A percentile compares a stretch with the other conserved stretches of the same genome.
Conservation (phyloP, 2,888 invertebrate species). For the Hypsopygia costalis region DNA sequence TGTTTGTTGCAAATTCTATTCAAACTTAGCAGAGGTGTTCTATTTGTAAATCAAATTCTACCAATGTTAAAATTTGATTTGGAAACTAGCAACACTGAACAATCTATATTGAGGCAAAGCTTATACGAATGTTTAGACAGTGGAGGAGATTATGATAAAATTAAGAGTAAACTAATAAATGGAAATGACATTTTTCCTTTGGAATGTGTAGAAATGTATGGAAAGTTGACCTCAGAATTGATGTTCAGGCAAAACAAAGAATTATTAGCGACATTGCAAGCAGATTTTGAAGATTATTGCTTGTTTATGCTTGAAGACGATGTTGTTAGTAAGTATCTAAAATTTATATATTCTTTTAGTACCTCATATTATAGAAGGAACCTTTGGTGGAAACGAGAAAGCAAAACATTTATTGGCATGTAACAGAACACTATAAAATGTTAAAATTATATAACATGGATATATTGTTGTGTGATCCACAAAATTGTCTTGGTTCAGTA, state of each 20-base stretch:
- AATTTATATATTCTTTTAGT: constrained; percentile 5
- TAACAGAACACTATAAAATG: too few relatives aligned
- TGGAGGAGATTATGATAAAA: constrained; percentile 37
- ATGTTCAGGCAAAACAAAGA: constrained; percentile 72
- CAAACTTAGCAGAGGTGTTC: constrained; percentile 61
- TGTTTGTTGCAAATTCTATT: constrained; percentile 62
- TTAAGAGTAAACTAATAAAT: constrained; percentile 49
- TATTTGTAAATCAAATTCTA: constrained; percentile 59
- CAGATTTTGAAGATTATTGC: constrained; percentile 60
- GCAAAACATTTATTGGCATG: too few relatives aligned
- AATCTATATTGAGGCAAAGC: constrained; percentile 48
- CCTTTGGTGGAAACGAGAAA: too few relatives aligned
- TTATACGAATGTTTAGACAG: constrained; percentile 30
- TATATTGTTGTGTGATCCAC: too few relatives aligned
- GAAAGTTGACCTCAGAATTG: constrained; percentile 61
- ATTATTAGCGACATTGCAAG: constrained; percentile 51
- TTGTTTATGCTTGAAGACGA: constrained; percentile 56
- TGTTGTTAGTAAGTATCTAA: constrained; percentile 52
- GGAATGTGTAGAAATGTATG: constrained; percentile 56
- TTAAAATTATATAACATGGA: too few relatives aligned
- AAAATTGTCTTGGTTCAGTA: too few relatives aligned
- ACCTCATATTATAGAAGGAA: too few relatives aligned
- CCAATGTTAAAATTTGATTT: constrained; percentile 52
- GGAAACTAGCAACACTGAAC: constrained; percentile 55
- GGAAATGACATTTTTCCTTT: constrained; percentile 56